Conservation (phyloP, 1,140 invertebrate genomes). For the Monochamus saltuarius region DNA sequence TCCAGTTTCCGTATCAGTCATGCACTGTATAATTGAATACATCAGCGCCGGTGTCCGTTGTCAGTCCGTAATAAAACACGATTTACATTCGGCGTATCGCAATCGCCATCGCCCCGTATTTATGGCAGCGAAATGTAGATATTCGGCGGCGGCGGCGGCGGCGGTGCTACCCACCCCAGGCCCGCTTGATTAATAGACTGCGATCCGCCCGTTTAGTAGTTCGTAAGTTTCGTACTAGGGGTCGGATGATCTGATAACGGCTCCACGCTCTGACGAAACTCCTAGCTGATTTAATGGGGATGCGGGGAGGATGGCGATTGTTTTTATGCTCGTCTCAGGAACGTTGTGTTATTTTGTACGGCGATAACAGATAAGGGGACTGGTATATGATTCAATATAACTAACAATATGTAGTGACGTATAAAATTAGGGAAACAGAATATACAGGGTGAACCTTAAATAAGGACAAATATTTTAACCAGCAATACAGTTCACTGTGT, state of each 20-base stretch:
- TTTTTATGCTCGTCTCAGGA: too few relatives aligned
- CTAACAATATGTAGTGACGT: too few relatives aligned
- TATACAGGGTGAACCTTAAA: too few relatives aligned
- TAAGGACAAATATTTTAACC: too few relatives aligned
- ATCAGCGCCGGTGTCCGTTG: slow-evolving; percentile 17
- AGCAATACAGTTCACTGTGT: too few relatives aligned
- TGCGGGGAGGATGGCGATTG: neutral
- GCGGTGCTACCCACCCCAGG: slow-evolving; percentile 21
- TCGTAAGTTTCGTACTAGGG: slow-evolving; percentile 31
- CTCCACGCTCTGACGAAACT: slow-evolving; percentile 3
- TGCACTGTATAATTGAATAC: slow-evolving; percentile 8
- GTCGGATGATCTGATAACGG: slow-evolving; percentile 33
- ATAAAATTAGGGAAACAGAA: too few relatives aligned
- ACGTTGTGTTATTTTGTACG: too few relatives aligned
- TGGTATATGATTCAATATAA: too few relatives aligned
- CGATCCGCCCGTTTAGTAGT: slow-evolving; percentile 27
- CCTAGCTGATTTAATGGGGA: neutral
- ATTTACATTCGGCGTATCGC: slow-evolving; percentile 25
- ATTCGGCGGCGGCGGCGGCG: slow-evolving; percentile 10
- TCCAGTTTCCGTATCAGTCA: neutral
- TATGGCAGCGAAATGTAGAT: slow-evolving; percentile 30
- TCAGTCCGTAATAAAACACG: slow-evolving; percentile 28
- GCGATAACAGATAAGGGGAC: too few relatives aligned
- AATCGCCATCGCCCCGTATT: slow-evolving; percentile 28
- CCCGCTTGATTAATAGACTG: slow-evolving; percentile 33